Evolutionary conservation across 2,888 invertebrate species (phyloP).

Genomic region (Sabatieria punctata): DNA sequence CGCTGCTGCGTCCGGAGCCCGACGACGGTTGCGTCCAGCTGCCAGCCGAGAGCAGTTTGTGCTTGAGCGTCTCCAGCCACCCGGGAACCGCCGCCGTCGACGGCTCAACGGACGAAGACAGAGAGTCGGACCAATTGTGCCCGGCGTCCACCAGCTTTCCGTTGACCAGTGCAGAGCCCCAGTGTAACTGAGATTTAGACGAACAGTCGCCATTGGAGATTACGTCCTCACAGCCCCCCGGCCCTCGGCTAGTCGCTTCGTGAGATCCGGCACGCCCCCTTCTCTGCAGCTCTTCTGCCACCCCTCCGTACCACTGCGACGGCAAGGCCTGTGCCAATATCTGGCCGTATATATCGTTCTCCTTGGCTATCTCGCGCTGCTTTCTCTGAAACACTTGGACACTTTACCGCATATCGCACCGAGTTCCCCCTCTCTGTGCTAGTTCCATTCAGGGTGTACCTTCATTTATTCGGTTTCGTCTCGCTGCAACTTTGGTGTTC

Average conservation of each 20-base stretch:
- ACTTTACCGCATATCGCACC: too few relatives aligned
- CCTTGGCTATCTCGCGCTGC: slow-evolving; percentile 78
- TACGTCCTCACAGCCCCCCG: too few relatives aligned
- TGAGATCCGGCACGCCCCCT: too few relatives aligned
- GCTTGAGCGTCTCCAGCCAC: background rate
- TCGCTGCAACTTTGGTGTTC: background rate
- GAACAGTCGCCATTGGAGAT: background rate
- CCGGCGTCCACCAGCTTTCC: too few relatives aligned
- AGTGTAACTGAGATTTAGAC: background rate
- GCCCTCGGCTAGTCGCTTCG: too few relatives aligned
- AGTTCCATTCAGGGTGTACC: background rate
- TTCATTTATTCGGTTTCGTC: background rate
- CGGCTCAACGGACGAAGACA: too few relatives aligned
- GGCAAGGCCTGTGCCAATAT: slow-evolving; percentile 77
- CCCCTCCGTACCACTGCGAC: slow-evolving; percentile 36
- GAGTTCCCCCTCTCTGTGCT: slow-evolving; percentile 3
- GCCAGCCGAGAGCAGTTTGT: background rate
- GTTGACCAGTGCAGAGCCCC: background rate
- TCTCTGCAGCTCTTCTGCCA: background rate
- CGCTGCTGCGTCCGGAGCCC: background rate
- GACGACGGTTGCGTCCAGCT: background rate
- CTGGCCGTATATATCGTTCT: slow-evolving; percentile 85
- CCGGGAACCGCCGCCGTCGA: background rate
- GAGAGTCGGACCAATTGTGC: too few relatives aligned
- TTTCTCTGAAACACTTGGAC: slow-evolving; percentile 48